Evolutionary conservation across 2,888 invertebrate species (phyloP).

Genomic region (Tinea trinotella): DNA sequence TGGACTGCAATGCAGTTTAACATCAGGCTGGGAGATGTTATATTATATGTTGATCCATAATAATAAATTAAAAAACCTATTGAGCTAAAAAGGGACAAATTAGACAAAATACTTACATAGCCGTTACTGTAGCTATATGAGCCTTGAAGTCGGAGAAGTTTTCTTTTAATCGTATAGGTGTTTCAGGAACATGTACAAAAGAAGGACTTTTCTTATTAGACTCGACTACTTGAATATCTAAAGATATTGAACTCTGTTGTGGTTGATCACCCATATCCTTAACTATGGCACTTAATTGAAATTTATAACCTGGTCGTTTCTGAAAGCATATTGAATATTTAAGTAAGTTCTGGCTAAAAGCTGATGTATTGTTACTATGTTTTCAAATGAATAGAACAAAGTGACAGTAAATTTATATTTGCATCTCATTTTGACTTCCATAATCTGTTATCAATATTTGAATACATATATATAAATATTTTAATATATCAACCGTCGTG

Average conservation of each 20-base stretch:
- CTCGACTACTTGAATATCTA: conserved; percentile 88
- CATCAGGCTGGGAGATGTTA: too few species aligned
- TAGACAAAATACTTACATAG: conserved; percentile 76
- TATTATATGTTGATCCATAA: not conserved
- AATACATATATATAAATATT: too few species aligned
- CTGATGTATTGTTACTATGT: too few species aligned
- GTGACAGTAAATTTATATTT: not conserved
- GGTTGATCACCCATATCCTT: conserved; percentile 80
- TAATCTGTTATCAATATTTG: too few species aligned
- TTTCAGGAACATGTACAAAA: conserved; percentile 75
- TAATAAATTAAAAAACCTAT: not conserved
- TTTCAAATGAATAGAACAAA: too few species aligned
- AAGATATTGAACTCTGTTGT: conserved; percentile 79
- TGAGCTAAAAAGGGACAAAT: not conserved
- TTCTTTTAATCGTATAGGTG: conserved; percentile 79
- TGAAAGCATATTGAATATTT: conserved; percentile 35
- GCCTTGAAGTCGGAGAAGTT: conserved; percentile 80
- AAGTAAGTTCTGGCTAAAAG: conserved; percentile 17
- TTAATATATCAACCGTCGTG: too few species aligned
- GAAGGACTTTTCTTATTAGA: conserved; percentile 89
- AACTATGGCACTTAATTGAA: conserved; percentile 82
- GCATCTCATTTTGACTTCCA: too few species aligned
- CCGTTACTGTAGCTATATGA: conserved; percentile 79
- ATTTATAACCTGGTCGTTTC: conserved; percentile 76
- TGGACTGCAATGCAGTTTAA: too few species aligned